Evolutionary conservation across 2,888 invertebrate species (phyloP).

Genomic region (Digitonthophagus gazella): DNA sequence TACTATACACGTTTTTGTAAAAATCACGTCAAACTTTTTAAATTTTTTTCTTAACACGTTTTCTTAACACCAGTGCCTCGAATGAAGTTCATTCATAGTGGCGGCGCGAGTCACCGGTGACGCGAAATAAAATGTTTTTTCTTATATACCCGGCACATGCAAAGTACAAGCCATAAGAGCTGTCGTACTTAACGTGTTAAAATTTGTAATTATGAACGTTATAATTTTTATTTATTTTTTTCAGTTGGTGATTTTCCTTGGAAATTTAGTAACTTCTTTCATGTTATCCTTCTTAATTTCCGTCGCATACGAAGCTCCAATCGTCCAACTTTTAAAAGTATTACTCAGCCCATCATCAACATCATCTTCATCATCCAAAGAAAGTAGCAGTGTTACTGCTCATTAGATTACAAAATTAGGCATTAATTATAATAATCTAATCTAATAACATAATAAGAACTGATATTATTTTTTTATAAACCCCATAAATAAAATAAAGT

Average conservation of each 20-base stretch:
- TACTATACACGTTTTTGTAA: background rate
- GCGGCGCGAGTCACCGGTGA: too few relatives aligned
- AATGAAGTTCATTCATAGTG: too few relatives aligned
- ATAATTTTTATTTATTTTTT: constrained; percentile 38
- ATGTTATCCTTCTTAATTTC: constrained; percentile 73
- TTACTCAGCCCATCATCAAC: constrained; percentile 40
- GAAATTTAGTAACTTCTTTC: constrained; percentile 77
- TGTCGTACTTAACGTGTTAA: too few relatives aligned
- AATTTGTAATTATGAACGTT: background rate
- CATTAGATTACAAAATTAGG: constrained; percentile 6
- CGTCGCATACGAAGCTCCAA: constrained; percentile 77
- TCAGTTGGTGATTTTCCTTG: constrained; percentile 66
- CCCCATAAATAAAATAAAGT: too few relatives aligned
- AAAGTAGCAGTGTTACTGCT: constrained; percentile 36
- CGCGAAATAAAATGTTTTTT: background rate
- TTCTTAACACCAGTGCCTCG: too few relatives aligned
- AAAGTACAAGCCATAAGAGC: too few relatives aligned
- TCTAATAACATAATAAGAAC: background rate
- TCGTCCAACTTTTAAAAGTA: constrained; percentile 74
- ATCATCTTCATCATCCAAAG: constrained; percentile 39
- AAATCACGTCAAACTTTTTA: background rate
- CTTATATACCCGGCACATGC: too few relatives aligned
- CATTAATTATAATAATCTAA: background rate
- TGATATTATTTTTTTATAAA: constrained; percentile 5
- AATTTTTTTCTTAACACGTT: background rate